Conservation (phyloP, 2,797 vertebrate genomes). For the Melopsittacus undulatus region DNA sequence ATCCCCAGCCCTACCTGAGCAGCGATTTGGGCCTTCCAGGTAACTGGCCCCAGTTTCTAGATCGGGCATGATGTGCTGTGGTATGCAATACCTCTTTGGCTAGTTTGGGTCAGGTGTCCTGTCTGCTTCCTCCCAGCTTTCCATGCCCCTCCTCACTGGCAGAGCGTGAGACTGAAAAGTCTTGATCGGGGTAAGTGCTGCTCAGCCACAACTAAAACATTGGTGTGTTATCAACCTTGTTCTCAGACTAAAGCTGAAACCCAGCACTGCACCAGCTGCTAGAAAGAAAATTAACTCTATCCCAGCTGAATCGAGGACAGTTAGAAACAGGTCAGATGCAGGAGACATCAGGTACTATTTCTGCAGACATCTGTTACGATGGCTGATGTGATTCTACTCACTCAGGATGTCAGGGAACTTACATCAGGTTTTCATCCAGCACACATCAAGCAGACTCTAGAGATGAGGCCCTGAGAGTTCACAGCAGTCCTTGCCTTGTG, state of each 20-base stretch:
- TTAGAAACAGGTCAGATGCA: neutral
- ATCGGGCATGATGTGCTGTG: neutral
- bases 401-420: neutral
- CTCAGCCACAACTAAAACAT: neutral
- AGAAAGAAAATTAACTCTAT: neutral
- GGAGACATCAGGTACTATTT: neutral
- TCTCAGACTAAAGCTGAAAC: neutral
- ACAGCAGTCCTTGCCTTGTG: neutral
- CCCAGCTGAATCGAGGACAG: neutral
- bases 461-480: neutral
- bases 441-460: neutral
- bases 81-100: neutral
- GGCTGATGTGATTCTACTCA: neutral
- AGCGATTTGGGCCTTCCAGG: neutral
- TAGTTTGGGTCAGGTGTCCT: neutral
- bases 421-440: neutral
- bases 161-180: neutral
- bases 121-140: neutral
- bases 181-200: neutral
- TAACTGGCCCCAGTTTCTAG: neutral
- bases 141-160: neutral
- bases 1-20: neutral
- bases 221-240: neutral
- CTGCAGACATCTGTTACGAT: neutral
- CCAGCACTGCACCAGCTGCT: neutral